Evolutionary conservation across 2,888 invertebrate genomes (phyloP).

Genomic region (Eupithecia centaureata): DNA sequence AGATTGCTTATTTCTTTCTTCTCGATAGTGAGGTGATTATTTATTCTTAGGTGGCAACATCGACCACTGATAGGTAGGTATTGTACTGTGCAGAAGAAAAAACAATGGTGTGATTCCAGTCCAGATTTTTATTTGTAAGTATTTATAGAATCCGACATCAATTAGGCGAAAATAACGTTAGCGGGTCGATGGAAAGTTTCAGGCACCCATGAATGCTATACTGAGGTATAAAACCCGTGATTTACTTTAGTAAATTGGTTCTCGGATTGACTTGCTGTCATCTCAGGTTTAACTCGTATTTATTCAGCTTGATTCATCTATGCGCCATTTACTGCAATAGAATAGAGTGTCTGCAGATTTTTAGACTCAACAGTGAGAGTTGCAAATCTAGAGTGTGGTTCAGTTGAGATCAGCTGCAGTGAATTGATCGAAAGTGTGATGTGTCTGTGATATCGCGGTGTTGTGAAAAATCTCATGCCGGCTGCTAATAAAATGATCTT

Average conservation of each 20-base stretch:
- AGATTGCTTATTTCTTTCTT: not conserved
- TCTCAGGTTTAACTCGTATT: slow-evolving; percentile 76
- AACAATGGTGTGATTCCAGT: slow-evolving; percentile 85
- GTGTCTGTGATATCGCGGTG: slow-evolving; percentile 51
- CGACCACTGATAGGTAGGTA: slow-evolving; percentile 64
- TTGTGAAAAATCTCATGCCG: slow-evolving; percentile 66
- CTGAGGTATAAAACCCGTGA: slow-evolving; percentile 63
- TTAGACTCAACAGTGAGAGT: slow-evolving; percentile 66
- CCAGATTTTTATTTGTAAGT: slow-evolving; percentile 85
- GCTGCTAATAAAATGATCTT: slow-evolving; percentile 63
- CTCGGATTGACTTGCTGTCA: slow-evolving; percentile 77
- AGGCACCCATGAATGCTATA: slow-evolving; percentile 58
- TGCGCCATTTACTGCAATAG: slow-evolving; percentile 82
- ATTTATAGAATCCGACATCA: slow-evolving; percentile 81
- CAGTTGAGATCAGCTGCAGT: slow-evolving; percentile 47
- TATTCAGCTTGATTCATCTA: slow-evolving; percentile 79
- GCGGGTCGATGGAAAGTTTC: slow-evolving; percentile 62
- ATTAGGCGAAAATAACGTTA: slow-evolving; percentile 70
- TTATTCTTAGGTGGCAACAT: slow-evolving; percentile 70
- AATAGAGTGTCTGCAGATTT: slow-evolving; percentile 70
- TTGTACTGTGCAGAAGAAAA: slow-evolving; percentile 78
- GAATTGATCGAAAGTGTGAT: slow-evolving; percentile 50
- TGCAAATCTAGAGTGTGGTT: slow-evolving; percentile 55
- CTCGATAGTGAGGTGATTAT: slow-evolving; percentile 25
- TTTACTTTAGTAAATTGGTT: slow-evolving; percentile 57